Conservation (phyloP, 2,888 invertebrate genomes). For the Autographa pulchrina region DNA sequence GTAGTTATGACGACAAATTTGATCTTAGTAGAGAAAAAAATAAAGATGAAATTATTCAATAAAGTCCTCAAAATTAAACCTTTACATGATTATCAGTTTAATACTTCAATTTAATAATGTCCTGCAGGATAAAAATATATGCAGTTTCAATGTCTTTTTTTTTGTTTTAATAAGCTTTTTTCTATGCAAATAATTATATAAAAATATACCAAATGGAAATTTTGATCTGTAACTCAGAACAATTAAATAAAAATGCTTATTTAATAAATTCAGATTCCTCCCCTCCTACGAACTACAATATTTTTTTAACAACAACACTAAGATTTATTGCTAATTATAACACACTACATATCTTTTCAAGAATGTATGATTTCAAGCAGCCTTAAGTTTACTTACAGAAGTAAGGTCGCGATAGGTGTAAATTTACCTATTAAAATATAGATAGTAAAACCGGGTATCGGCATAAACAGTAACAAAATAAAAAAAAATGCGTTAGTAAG, state of each 20-base stretch:
- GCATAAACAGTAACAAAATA: background rate
- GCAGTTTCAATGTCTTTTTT: background rate
- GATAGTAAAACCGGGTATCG: slow-evolving; percentile 1
- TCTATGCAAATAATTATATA: background rate
- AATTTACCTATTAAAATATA: background rate
- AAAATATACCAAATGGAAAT: background rate
- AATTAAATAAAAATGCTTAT: slow-evolving; percentile 33
- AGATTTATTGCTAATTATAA: slow-evolving; percentile 6
- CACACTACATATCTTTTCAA: background rate
- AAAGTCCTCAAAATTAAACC: too few species aligned
- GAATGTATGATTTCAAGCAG: slow-evolving; percentile 17
- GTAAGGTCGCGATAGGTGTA: slow-evolving; percentile 25
- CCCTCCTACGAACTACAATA: slow-evolving; percentile 16
- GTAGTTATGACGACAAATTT: too few species aligned
- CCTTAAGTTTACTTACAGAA: slow-evolving; percentile 20
- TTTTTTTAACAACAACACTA: slow-evolving; percentile 6
- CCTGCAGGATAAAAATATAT: too few species aligned
- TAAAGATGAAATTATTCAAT: too few species aligned
- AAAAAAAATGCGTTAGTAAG: background rate
- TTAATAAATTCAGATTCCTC: slow-evolving; percentile 50
- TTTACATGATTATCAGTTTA: too few species aligned
- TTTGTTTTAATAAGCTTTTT: background rate
- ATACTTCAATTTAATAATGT: too few species aligned
- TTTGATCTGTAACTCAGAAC: slow-evolving; percentile 26
- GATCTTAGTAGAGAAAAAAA: too few species aligned